These are phyloP conservation scores for Scaptomyza tumidula DNA, from an alignment of 2,888 invertebrate species.

Conservation along the genomic window DNA sequence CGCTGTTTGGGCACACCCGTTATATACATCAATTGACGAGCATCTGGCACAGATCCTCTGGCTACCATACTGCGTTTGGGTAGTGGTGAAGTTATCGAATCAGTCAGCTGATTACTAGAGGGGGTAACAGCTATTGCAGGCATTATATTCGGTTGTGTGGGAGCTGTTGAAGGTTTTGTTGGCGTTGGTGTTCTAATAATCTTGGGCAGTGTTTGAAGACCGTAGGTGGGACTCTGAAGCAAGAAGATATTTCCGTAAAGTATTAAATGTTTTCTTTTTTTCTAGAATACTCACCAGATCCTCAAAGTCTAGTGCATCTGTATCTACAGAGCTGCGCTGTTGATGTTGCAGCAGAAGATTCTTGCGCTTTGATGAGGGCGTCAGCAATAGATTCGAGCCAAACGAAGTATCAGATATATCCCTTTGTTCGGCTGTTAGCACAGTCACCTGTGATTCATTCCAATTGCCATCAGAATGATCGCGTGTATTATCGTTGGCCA, in stretches of 20 bases:
- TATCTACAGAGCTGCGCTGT: slow-evolving; percentile 93
- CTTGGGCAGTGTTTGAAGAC: slow-evolving; percentile 72
- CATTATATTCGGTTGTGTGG: slow-evolving; percentile 53
- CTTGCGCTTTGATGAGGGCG: slow-evolving; percentile 92
- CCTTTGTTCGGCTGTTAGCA: slow-evolving; percentile 88
- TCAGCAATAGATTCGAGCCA: slow-evolving; percentile 86
- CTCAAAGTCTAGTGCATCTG: slow-evolving; percentile 91
- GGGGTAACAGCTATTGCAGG: slow-evolving; percentile 88
- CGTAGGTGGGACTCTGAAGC: slow-evolving; percentile 79
- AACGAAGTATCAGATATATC: slow-evolving; percentile 84
- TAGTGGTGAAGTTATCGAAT: slow-evolving; percentile 53
- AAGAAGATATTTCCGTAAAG: not conserved
- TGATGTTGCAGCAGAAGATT: slow-evolving; percentile 92
- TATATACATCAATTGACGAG: slow-evolving; percentile 68
- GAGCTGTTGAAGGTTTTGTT: slow-evolving; percentile 48
- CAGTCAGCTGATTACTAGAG: slow-evolving; percentile 58
- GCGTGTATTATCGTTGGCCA: slow-evolving; percentile 90
- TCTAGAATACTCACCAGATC: slow-evolving; percentile 84
- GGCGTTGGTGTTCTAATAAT: slow-evolving; percentile 72
- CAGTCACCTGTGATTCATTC: slow-evolving; percentile 95
- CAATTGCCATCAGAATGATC: slow-evolving; percentile 95
- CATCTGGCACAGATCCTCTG: slow-evolving; percentile 57
- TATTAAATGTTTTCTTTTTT: not conserved
- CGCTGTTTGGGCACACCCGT: slow-evolving; percentile 63
- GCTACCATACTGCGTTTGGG: slow-evolving; percentile 59